Evolutionary conservation across 2,888 invertebrate species (phyloP), one percentile per base, ranked within the genome.

Genomic region (Globia sparganii): DNA sequence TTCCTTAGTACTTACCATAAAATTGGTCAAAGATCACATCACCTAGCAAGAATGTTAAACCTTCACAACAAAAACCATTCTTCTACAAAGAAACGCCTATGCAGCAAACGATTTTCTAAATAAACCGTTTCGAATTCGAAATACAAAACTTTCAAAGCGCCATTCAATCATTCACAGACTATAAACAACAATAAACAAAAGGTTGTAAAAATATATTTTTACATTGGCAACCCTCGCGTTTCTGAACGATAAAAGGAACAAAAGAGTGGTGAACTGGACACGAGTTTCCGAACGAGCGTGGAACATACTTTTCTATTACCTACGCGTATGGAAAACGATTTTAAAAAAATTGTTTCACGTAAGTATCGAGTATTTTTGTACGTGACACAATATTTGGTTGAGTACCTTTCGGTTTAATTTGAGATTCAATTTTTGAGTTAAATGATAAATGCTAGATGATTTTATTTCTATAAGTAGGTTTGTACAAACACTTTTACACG

Each of bases 251-350:
- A 87, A 89, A 88, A 86, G 65, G 83, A 87, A 90, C 88, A 89
- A 90, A 87, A 85, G 83, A 76, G 74, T 75, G 82, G 81, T 81
- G 83, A 86, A 87, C 87, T 80, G 82, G 74, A 82, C 74, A 83
- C 77, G 85, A 78, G 84, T 85, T 85, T 85, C 70, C 77, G 84
- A 88, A 90, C 86, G 84, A 83, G 80, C 80, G 77, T 87, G 83
- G 81, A 81, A 80, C 87, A 84, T 87, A 87, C 83, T 87, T 90
- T 86, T 83, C 87, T 87, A 90, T 89, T 89, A 86, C 40, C 59
- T 66, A 72, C 59, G 79, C 75, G 77, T 78, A 77, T 80, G 78
- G 59, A 78, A 77, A 78, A 73, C 75, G 78, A 71, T 81, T 80
- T 59, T 70, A 72, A 84, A 79, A 80, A 76, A 73, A 66, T 64